A percentile compares a stretch with the other conserved stretches of the same genome.
phyloP scores from a whole-genome alignment of 2,888 invertebrate species.

The Drosophila meridiana region DNA sequence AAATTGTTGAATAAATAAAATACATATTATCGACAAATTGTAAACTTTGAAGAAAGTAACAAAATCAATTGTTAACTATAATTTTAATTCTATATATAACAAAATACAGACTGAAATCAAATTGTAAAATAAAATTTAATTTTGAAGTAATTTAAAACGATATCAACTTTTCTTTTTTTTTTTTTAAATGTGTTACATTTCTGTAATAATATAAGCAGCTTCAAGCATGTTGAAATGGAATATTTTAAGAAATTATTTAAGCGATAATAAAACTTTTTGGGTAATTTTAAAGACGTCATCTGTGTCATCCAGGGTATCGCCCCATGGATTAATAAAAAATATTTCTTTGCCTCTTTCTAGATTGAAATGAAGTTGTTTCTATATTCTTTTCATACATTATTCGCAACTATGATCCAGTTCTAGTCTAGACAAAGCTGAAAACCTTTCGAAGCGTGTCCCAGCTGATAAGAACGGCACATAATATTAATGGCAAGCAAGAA shows the following conservation, averaged over 20 bases:
- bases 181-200: not conserved
- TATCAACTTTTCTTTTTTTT: too few relatives aligned
- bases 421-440: slow-evolving; percentile 24
- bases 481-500: slow-evolving; percentile 21
- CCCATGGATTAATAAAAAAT: not conserved
- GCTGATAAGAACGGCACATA: slow-evolving; percentile 43
- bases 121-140: too few relatives aligned
- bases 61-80: not conserved
- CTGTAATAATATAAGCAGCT: not conserved
- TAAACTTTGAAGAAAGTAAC: not conserved
- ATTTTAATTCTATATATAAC: too few relatives aligned
- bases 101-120: too few relatives aligned
- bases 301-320: not conserved
- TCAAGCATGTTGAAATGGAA: not conserved
- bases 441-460: slow-evolving; percentile 4
- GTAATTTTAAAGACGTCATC: not conserved
- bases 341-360: not conserved
- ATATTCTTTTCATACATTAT: not conserved
- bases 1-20: not conserved
- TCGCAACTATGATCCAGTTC: slow-evolving; percentile 8
- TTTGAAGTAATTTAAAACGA: too few relatives aligned
- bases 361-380: not conserved
- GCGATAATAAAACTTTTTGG: not conserved
- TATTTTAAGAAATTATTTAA: not conserved
- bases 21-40: not conserved